phyloP scores from a whole-genome alignment of 2,888 invertebrate genomes.

The Scaptomyza parva region DNA sequence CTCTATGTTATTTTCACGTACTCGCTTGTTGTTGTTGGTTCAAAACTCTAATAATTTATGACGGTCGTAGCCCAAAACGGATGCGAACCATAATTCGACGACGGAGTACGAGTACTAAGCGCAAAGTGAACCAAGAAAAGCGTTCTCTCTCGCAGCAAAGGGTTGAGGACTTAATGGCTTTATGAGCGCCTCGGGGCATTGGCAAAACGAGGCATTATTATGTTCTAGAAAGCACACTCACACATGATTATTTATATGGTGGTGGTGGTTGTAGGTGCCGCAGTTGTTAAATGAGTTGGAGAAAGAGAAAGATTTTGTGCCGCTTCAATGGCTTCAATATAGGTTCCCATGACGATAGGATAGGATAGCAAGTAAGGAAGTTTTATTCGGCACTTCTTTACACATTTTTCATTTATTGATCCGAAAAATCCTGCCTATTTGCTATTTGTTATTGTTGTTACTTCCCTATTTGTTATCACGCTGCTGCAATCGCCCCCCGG shows the following conservation, averaged over 20 bases:
- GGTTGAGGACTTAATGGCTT: conserved; percentile 74
- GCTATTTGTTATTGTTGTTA: conserved; percentile 22
- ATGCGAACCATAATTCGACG: conserved; percentile 48
- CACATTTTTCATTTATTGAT: conserved; percentile 11
- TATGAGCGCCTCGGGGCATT: conserved; percentile 72
- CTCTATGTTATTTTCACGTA: conserved; percentile 18
- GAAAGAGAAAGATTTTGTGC: conserved; percentile 38
- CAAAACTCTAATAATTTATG: conserved; percentile 68
- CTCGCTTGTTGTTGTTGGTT: conserved; percentile 42
- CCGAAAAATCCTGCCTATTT: background rate
- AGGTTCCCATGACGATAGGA: conserved; percentile 44
- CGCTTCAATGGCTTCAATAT: conserved; percentile 50
- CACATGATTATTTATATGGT: conserved; percentile 41
- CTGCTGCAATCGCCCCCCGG: conserved; percentile 59
- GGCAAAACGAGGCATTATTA: conserved; percentile 65
- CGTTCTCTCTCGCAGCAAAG: conserved; percentile 64
- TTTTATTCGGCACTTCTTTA: background rate
- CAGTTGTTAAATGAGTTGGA: conserved; percentile 41
- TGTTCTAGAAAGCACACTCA: conserved; percentile 39
- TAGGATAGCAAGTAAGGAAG: background rate
- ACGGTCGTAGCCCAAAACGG: conserved; percentile 55
- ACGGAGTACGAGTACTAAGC: conserved; percentile 33
- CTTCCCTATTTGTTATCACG: conserved; percentile 52
- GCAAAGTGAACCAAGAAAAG: conserved; percentile 46
- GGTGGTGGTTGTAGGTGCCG: conserved; percentile 9